phyloP scores from a whole-genome alignment of 2,888 invertebrate genomes.

The Rotaria magnacalcarata region DNA sequence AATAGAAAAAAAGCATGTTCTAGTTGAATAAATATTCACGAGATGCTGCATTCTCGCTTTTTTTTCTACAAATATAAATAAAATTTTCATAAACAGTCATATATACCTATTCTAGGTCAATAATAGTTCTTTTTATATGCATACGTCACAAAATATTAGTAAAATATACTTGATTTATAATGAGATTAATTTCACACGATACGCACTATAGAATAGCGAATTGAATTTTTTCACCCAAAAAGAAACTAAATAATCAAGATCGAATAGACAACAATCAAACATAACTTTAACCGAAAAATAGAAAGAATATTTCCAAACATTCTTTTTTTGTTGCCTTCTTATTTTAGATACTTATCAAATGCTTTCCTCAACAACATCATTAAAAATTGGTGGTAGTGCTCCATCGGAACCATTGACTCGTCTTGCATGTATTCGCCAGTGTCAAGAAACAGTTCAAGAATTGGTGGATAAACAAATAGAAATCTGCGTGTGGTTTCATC shows the following conservation, averaged over 20 bases:
- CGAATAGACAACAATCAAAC: too few relatives aligned
- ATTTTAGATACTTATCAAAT: not conserved
- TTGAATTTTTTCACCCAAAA: not conserved
- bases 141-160: too few relatives aligned
- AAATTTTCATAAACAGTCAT: not conserved
- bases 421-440: conserved; percentile 34
- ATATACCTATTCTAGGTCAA: not conserved
- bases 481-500: not conserved
- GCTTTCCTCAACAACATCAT: not conserved
- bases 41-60: too few relatives aligned
- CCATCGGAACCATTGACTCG: conserved; percentile 2
- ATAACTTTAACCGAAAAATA: too few relatives aligned
- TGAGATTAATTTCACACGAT: not conserved
- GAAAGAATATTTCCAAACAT: too few relatives aligned
- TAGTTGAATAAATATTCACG: not conserved
- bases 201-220: not conserved
- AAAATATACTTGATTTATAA: too few relatives aligned
- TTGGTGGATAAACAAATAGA: not conserved
- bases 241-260: not conserved
- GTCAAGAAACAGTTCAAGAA: conserved; percentile 36
- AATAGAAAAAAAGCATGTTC: not conserved
- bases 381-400: not conserved
- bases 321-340: too few relatives aligned
- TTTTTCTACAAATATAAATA: not conserved
- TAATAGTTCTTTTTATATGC: too few relatives aligned